phyloP scores from a whole-genome alignment of 2,113 vertebrate genomes.

The Malurus alboscapulatus region DNA sequence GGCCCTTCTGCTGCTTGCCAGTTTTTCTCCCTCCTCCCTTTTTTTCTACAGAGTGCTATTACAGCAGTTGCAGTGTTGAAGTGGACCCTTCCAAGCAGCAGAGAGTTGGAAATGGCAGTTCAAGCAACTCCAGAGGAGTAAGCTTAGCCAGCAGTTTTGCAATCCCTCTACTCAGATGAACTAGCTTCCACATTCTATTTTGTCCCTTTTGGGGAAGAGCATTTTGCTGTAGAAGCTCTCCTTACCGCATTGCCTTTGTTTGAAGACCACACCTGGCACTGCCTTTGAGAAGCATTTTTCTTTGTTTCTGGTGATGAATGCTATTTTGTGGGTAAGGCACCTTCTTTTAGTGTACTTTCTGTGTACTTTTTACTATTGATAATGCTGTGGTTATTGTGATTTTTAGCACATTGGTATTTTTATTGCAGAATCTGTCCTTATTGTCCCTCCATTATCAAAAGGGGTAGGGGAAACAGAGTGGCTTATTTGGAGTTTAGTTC shows the following conservation, averaged over 20 bases:
- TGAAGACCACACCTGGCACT: background rate
- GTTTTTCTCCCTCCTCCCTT: background rate
- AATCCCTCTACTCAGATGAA: background rate
- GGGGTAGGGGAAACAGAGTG: background rate
- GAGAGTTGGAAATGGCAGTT: rapidly evolving
- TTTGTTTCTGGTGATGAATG: background rate
- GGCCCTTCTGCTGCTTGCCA: background rate
- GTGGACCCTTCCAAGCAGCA: background rate
- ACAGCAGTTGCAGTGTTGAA: rapidly evolving
- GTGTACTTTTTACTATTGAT: background rate
- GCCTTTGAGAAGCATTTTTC: background rate
- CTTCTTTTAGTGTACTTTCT: background rate
- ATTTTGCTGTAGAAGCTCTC: background rate
- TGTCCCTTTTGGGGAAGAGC: background rate
- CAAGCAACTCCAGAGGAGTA: background rate
- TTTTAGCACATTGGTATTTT: background rate
- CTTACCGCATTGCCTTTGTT: background rate
- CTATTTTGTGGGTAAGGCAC: background rate
- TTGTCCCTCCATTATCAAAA: background rate
- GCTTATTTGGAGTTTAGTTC: background rate
- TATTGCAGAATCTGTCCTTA: background rate
- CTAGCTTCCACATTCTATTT: background rate
- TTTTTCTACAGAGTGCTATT: rapidly evolving
- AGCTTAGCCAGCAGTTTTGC: background rate
- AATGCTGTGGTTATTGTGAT: background rate